Evolutionary conservation across 2,888 invertebrate species (phyloP).

Genomic region (Napeogenes inachia): DNA sequence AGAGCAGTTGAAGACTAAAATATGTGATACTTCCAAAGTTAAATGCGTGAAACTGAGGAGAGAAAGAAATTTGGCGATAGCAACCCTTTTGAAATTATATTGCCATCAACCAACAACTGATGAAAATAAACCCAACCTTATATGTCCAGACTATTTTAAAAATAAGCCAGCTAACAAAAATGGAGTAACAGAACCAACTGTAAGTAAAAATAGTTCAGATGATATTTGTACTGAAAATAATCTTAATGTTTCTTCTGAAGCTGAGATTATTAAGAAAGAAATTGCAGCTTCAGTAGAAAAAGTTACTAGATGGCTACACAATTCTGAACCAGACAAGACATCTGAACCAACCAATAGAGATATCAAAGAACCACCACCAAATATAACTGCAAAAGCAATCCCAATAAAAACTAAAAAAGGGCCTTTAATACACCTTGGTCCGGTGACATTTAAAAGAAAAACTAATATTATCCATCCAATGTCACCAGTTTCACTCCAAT

Average conservation of each 20-base stretch:
- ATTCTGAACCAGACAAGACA: conserved; percentile 8
- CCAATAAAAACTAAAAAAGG: conserved; percentile 8
- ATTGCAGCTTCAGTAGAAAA: conserved; percentile 32
- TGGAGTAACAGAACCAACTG: conserved; percentile 4
- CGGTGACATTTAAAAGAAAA: conserved; percentile 34
- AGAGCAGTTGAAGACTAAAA: conserved; percentile 41
- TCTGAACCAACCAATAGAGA: background rate
- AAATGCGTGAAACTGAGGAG: conserved; percentile 39
- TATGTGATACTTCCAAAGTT: conserved; percentile 38
- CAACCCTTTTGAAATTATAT: conserved; percentile 47
- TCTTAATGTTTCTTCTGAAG: background rate
- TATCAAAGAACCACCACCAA: background rate
- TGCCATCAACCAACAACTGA: conserved; percentile 25
- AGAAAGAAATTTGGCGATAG: conserved; percentile 54
- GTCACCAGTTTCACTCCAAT: conserved; percentile 19
- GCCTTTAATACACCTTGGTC: conserved; percentile 26
- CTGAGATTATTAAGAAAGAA: conserved; percentile 16
- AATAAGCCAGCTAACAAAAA: conserved; percentile 5
- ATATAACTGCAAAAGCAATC: background rate
- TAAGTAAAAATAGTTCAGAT: background rate
- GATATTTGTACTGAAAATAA: conserved; percentile 2
- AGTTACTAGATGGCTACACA: conserved; percentile 36
- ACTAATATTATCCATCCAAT: conserved; percentile 16
- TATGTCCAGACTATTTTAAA: conserved; percentile 47
- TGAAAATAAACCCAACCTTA: conserved; percentile 36